Evolutionary conservation across 2,113 vertebrate genomes (phyloP).

Genomic region (Spea multiplicata): DNA sequence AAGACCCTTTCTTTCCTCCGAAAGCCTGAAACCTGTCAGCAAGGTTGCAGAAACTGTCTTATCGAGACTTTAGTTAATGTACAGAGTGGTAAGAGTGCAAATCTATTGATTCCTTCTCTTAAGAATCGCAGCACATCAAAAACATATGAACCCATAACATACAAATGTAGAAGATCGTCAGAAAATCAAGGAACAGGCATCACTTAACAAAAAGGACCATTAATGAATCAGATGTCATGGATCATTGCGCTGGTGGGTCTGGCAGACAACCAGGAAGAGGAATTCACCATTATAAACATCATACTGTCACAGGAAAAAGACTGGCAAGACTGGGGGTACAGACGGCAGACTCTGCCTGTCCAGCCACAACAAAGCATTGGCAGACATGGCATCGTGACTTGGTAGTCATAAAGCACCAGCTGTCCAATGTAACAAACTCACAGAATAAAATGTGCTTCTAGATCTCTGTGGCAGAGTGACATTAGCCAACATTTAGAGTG

Average conservation of each 20-base stretch:
- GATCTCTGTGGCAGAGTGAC: not conserved
- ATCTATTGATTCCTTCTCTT: too few relatives aligned
- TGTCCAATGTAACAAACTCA: not conserved
- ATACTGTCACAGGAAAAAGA: not conserved
- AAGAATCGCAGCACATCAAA: too few relatives aligned
- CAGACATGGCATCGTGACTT: not conserved
- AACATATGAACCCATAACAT: too few relatives aligned
- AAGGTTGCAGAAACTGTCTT: too few relatives aligned
- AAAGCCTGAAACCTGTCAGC: too few relatives aligned
- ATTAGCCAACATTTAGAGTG: too few relatives aligned
- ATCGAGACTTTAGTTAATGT: too few relatives aligned
- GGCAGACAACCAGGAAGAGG: too few relatives aligned
- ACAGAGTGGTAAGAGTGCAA: too few relatives aligned
- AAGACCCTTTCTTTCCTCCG: too few relatives aligned
- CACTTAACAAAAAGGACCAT: not conserved
- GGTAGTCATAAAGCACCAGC: not conserved
- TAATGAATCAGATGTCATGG: not conserved
- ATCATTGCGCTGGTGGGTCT: not conserved
- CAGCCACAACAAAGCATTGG: conserved; percentile 27
- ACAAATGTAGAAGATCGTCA: too few relatives aligned
- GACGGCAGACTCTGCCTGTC: not conserved
- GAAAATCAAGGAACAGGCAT: not conserved
- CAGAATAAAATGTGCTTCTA: not conserved
- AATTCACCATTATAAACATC: not conserved
- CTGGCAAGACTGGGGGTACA: not conserved